Evolutionary conservation across 1,140 invertebrate species (phyloP).

Genomic region (Galleria mellonella): DNA sequence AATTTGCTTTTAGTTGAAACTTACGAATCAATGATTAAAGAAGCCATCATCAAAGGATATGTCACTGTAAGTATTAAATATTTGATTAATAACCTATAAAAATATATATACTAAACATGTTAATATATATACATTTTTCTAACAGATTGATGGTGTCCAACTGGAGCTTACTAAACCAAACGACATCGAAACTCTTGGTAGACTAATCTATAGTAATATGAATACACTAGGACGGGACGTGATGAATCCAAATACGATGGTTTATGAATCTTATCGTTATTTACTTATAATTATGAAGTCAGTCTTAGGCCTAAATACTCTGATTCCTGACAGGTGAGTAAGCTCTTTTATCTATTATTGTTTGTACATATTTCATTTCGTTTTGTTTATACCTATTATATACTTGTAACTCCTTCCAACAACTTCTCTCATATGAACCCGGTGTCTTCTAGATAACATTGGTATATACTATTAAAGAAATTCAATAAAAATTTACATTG

Average conservation of each 20-base stretch:
- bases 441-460: too few relatives aligned
- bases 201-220: slow-evolving; percentile 49
- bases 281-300: slow-evolving; percentile 55
- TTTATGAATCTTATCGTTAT: slow-evolving; percentile 52
- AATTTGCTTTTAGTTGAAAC: slow-evolving; percentile 66
- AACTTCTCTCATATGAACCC: too few relatives aligned
- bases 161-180: slow-evolving; percentile 44
- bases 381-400: neutral
- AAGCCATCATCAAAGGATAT: slow-evolving; percentile 79
- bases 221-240: slow-evolving; percentile 18
- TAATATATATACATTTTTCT: slow-evolving; percentile 3
- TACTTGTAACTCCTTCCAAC: too few relatives aligned
- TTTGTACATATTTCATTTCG: too few relatives aligned
- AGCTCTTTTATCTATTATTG: neutral
- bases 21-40: slow-evolving; percentile 77
- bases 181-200: slow-evolving; percentile 51
- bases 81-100: neutral
- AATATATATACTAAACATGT: neutral
- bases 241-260: slow-evolving; percentile 25
- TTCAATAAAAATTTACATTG: too few relatives aligned
- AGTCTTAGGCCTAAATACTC: slow-evolving; percentile 43
- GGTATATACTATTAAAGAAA: too few relatives aligned
- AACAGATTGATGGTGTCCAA: slow-evolving; percentile 47
- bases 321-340: slow-evolving; percentile 52
- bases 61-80: slow-evolving; percentile 58